Conservation (phyloP, 2,113 vertebrate species). For the Melospiza georgiana region DNA sequence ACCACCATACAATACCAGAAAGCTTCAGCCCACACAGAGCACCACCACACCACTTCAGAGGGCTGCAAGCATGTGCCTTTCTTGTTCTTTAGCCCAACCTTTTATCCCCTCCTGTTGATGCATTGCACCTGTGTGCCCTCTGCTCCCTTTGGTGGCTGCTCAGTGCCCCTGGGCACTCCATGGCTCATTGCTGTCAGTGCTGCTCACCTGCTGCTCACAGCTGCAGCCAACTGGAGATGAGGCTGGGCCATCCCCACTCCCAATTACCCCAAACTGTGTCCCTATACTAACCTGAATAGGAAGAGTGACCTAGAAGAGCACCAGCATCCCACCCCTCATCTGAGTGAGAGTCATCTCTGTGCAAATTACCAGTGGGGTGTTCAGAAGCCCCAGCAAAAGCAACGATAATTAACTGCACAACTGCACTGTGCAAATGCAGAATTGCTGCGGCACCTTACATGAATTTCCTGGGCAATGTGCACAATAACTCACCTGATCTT, state of each 20-base stretch:
- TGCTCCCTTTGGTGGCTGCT: not conserved
- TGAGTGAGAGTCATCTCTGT: not conserved
- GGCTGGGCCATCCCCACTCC: not conserved
- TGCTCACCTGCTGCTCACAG: not conserved
- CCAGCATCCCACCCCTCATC: not conserved
- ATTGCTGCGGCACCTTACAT: rapidly evolving
- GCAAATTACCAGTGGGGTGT: rapidly evolving
- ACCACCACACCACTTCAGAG: not conserved
- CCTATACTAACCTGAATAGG: rapidly evolving
- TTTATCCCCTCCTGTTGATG: not conserved
- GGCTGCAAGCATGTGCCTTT: not conserved
- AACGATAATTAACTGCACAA: not conserved
- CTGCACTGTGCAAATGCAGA: not conserved
- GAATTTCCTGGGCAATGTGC: not conserved
- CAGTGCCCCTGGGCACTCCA: not conserved
- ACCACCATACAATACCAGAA: not conserved
- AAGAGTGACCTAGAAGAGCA: not conserved
- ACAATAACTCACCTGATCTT: not conserved
- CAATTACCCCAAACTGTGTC: not conserved
- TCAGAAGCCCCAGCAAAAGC: not conserved
- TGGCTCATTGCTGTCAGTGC: not conserved
- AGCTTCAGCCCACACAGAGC: not conserved
- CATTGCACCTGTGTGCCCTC: not conserved
- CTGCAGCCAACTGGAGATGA: rapidly evolving
- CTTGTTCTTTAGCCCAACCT: not conserved